Evolutionary conservation across 2,113 vertebrate genomes (phyloP).

Genomic region (Ictalurus furcatus): DNA sequence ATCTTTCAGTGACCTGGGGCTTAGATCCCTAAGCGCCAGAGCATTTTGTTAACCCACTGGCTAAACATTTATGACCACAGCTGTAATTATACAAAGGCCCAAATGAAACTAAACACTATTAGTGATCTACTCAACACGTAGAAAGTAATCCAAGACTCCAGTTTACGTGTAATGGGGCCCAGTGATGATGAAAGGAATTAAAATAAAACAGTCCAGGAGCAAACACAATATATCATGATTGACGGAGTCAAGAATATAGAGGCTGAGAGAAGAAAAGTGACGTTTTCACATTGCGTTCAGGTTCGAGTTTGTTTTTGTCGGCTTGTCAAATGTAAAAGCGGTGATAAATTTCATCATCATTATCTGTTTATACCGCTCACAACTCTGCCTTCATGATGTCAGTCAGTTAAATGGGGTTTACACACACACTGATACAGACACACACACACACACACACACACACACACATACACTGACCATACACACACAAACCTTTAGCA

Average conservation of each 20-base stretch:
- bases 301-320: slow-evolving; percentile 20
- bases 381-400: slow-evolving; percentile 22
- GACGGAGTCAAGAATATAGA: slow-evolving; percentile 22
- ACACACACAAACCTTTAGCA: slow-evolving; percentile 1
- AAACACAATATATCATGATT: slow-evolving; percentile 49
- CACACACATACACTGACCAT: neutral
- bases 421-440: neutral
- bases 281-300: slow-evolving; percentile 11
- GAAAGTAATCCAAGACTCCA: slow-evolving; percentile 32
- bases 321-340: slow-evolving; percentile 15
- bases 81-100: slow-evolving; percentile 61
- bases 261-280: slow-evolving; percentile 22
- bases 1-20: slow-evolving; percentile 3
- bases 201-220: slow-evolving; percentile 55
- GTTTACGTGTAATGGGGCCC: slow-evolving; percentile 65
- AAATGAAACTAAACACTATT: slow-evolving; percentile 65
- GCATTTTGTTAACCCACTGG: slow-evolving; percentile 36
- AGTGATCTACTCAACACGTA: slow-evolving; percentile 50
- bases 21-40: slow-evolving; percentile 23
- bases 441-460: neutral
- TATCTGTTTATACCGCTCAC: slow-evolving; percentile 38
- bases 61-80: slow-evolving; percentile 37
- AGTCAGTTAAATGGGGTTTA: slow-evolving; percentile 13
- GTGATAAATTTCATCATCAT: slow-evolving; percentile 36
- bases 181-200: slow-evolving; percentile 61